A percentile compares a stretch with the other conserved stretches of the same genome.
These are phyloP conservation scores for Scaptomyza montana DNA, from an alignment of 1,140 invertebrate species.

Conservation along the genomic window DNA sequence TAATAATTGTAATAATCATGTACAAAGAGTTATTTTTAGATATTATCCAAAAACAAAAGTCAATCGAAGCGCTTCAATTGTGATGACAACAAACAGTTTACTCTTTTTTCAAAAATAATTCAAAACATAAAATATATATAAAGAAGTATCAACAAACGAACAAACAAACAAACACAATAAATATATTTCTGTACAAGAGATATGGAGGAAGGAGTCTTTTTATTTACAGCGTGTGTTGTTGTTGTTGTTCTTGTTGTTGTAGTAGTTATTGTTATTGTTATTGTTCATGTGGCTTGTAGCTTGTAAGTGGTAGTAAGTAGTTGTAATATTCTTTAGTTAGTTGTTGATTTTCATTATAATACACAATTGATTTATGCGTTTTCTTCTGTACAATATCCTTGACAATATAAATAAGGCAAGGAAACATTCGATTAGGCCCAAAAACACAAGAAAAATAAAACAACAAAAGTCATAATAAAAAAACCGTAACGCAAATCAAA, in stretches of 20 bases:
- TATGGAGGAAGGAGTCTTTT: conserved; percentile 63
- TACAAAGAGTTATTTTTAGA: conserved; percentile 68
- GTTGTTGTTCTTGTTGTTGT: conserved; percentile 44
- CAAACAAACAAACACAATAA: conserved; percentile 72
- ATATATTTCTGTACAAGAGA: conserved; percentile 73
- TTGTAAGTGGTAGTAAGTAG: conserved; percentile 19
- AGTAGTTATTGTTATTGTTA: conserved; percentile 18
- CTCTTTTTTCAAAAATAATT: conserved; percentile 13
- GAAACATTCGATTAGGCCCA: conserved; percentile 43
- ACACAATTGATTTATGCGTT: conserved; percentile 49
- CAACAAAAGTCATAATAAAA: conserved; percentile 50
- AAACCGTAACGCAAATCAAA: conserved; percentile 63
- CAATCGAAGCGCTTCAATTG: conserved; percentile 75
- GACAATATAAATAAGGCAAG: conserved; percentile 10
- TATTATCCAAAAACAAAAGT: conserved; percentile 58
- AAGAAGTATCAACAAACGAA: conserved; percentile 60
- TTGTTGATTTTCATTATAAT: conserved; percentile 46
- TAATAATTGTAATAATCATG: conserved; percentile 75
- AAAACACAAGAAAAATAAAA: conserved; percentile 62
- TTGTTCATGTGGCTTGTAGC: conserved; percentile 14
- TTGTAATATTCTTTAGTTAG: conserved; percentile 37
- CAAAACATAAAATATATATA: conserved; percentile 16
- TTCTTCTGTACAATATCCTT: conserved; percentile 25
- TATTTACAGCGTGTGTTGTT: conserved; percentile 75
- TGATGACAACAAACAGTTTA: conserved; percentile 69